A percentile compares a stretch with the other conserved stretches of the same genome.
Conservation (phyloP, 2,113 vertebrate genomes). For the Donacobius atricapilla region DNA sequence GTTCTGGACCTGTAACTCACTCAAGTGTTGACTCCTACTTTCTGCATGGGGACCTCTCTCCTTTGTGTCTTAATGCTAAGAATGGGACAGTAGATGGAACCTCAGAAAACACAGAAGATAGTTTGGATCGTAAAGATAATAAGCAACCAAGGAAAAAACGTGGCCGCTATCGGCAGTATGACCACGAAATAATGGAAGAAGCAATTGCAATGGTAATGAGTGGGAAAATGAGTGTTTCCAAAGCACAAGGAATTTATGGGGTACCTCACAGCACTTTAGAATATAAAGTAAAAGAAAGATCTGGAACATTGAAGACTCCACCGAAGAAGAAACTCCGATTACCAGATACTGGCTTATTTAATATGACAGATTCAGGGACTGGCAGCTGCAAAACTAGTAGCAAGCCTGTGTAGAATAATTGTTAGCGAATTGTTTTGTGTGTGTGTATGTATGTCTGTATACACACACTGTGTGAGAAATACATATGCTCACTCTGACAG, state of each 20-base stretch:
- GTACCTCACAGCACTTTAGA: constrained; percentile 99
- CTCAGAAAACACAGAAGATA: constrained; percentile 85
- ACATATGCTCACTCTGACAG: constrained; percentile 83
- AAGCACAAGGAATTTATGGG: constrained; percentile 98
- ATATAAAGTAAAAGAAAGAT: constrained; percentile 99
- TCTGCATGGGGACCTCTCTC: constrained; percentile 89
- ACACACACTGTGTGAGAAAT: constrained; percentile 72
- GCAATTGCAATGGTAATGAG: constrained; percentile 97
- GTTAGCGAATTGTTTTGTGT: constrained; percentile 72
- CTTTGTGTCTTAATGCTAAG: constrained; percentile 88
- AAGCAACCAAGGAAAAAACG: constrained; percentile 98
- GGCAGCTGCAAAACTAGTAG: constrained; percentile 84
- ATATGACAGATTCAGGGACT: constrained; percentile 94
- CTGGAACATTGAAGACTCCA: constrained; percentile 96
- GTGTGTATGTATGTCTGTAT: constrained; percentile 69
- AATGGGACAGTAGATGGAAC: constrained; percentile 86
- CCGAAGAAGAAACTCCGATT: constrained; percentile 95
- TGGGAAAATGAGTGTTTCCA: constrained; percentile 98
- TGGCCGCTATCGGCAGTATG: constrained; percentile 95
- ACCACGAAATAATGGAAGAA: constrained; percentile 98
- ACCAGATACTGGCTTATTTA: constrained; percentile 84
- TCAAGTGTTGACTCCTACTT: constrained; percentile 86
- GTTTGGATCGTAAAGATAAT: constrained; percentile 85
- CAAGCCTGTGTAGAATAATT: constrained; percentile 88
- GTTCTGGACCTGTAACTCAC: constrained; percentile 82